Conservation (phyloP, 2,888 invertebrate genomes). For the Limenitis camilla region DNA sequence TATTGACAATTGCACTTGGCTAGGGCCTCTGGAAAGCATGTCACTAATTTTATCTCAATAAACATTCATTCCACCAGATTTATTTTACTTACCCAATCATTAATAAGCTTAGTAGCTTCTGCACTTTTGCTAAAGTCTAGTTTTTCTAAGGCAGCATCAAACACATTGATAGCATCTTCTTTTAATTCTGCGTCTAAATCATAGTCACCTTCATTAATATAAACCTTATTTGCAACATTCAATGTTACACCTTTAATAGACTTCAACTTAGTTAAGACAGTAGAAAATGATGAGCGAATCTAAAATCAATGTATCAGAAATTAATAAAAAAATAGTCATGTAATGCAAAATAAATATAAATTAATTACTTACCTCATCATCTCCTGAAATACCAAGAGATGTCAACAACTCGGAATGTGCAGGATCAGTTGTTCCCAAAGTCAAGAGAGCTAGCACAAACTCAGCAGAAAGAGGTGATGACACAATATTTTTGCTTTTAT, state of each 20-base stretch:
- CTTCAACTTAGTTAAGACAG: slow-evolving; percentile 44
- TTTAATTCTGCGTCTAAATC: slow-evolving; percentile 71
- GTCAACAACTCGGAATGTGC: slow-evolving; percentile 51
- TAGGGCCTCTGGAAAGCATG: too few species aligned
- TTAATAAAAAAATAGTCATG: background rate
- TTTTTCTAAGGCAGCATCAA: slow-evolving; percentile 76
- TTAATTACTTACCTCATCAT: slow-evolving; percentile 47
- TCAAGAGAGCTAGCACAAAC: slow-evolving; percentile 54
- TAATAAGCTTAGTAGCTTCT: slow-evolving; percentile 77
- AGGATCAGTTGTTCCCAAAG: slow-evolving; percentile 54
- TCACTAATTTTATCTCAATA: too few species aligned
- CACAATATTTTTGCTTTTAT: slow-evolving; percentile 55
- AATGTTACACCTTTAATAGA: slow-evolving; percentile 72
- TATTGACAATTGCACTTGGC: too few species aligned
- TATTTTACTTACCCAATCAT: slow-evolving; percentile 78
- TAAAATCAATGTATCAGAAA: slow-evolving; percentile 30
- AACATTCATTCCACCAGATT: background rate
- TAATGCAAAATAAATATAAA: background rate
- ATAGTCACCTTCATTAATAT: slow-evolving; percentile 69
- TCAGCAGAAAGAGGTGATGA: slow-evolving; percentile 70
- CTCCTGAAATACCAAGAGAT: slow-evolving; percentile 46
- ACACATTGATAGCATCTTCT: slow-evolving; percentile 74
- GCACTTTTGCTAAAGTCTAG: slow-evolving; percentile 75
- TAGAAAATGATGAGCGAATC: slow-evolving; percentile 56
- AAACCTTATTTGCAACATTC: slow-evolving; percentile 83